Base-by-base conservation (phyloP, 2,888 invertebrate species). In the Epicampocera succincta region DNA sequence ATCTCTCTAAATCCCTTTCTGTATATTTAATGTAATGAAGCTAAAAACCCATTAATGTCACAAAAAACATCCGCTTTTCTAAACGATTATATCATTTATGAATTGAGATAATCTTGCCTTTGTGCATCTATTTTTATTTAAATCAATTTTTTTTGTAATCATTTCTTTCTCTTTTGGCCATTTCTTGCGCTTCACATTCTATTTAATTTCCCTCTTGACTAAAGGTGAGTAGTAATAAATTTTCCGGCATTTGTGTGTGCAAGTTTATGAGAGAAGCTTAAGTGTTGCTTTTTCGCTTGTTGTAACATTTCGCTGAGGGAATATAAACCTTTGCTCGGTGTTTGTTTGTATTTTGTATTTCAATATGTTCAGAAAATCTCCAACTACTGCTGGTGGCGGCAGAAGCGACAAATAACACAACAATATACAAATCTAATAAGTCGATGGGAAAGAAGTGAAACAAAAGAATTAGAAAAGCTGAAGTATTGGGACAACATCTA, bases 141-240 rank as follows among this genome's bases (percentile, higher is more conserved):
- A 52, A 72, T 58, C 29, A 73, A 80, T 71, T 61, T 66, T 50
- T 21, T 46, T 54, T 40, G 52, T 58, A 8, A 15, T 17, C 46
- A 58, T 80, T 66, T 52, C 52, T n/a, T 56, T 46, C 44, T 60
- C 17, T n/a, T 66, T 46, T 50, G 50, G 50, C 40, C 60, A 19
- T 40, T 52, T 56, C 29, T 46, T 61, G 9, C 11, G 19, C 40
- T 19, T 44, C 19, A 42, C 54, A 42, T 72, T 72, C 42, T 48
- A 48, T 68, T 71, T 80, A 80, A 80, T 76, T 80, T 80, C 75
- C 80, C 75, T 66, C 71, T 76, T 76, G 80, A 61, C 75, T 76
- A 61, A 21, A 75, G 80, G 66, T 80, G 75, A 80, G 75, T 65
- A 61, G 54, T 54, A 68, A 71, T 76, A 76, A 80, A 80, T 80